Conservation (phyloP, 2,888 invertebrate genomes). For the Ditula angustiorana region DNA sequence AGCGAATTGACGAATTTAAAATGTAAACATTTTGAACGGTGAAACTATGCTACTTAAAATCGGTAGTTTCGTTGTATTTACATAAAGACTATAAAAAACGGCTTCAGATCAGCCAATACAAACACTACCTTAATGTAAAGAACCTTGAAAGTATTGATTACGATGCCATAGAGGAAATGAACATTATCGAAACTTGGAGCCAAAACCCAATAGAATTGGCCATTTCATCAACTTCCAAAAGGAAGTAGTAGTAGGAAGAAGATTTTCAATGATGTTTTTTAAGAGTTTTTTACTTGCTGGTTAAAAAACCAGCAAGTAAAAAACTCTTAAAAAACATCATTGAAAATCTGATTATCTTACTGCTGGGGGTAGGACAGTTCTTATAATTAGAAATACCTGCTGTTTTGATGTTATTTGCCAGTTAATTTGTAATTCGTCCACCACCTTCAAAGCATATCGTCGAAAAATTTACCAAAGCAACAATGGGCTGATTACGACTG, state of each 20-base stretch:
- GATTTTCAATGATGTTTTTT: too few species aligned
- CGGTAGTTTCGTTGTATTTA: neutral
- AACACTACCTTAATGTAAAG: too few species aligned
- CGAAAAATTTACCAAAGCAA: neutral
- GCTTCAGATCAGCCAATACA: neutral
- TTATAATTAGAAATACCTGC: neutral
- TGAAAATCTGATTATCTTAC: too few species aligned
- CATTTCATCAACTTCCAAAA: too few species aligned
- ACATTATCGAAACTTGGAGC: neutral
- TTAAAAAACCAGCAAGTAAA: fast-evolving
- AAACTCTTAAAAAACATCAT: neutral
- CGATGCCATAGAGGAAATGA: neutral
- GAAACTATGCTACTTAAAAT: neutral
- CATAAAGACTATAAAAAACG: neutral
- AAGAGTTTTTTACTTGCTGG: too few species aligned
- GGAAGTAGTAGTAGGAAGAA: too few species aligned
- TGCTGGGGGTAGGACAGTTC: neutral
- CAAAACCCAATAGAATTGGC: neutral
- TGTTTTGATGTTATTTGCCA: neutral
- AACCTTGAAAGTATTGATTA: neutral
- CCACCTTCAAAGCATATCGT: neutral
- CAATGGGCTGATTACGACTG: neutral
- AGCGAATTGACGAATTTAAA: conserved; percentile 1
- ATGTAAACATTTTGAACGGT: conserved; percentile 9
- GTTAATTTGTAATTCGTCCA: neutral